These are phyloP conservation scores for Calonectris borealis DNA, from an alignment of 2,113 vertebrate species.

Conservation along the genomic window DNA sequence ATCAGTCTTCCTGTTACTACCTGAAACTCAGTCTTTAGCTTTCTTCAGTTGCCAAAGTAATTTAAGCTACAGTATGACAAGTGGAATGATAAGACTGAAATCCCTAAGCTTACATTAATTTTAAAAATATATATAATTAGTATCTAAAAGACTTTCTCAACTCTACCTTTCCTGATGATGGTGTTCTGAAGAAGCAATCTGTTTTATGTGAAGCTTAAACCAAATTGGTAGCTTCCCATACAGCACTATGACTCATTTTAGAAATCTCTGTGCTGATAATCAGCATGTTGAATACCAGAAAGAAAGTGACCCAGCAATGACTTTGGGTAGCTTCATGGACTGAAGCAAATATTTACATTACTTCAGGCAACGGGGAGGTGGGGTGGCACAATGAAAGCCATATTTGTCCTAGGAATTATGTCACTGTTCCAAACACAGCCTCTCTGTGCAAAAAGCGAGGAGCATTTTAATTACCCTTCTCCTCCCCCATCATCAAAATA, in stretches of 20 bases:
- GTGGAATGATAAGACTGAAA: not conserved
- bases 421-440: constrained; percentile 29
- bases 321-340: constrained; percentile 10
- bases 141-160: not conserved
- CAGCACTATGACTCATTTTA: not conserved
- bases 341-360: constrained; percentile 59
- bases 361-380: not conserved
- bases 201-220: not conserved
- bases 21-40: not conserved
- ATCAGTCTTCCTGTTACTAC: not conserved
- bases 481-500: constrained; percentile 7
- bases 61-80: not conserved
- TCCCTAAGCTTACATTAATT: not conserved
- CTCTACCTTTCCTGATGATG: not conserved
- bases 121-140: not conserved
- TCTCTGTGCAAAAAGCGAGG: constrained; percentile 4
- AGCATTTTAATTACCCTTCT: constrained; percentile 47
- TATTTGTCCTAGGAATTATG: constrained; percentile 56
- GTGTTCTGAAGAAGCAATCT: not conserved
- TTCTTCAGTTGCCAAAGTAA: not conserved
- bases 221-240: not conserved
- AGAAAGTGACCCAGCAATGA: constrained; percentile 27
- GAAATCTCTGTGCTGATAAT: not conserved
- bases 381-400: constrained; percentile 41
- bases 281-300: not conserved